Evolutionary conservation across 1,140 invertebrate species (phyloP).

Genomic region (Caenorhabditis briggsae): DNA sequence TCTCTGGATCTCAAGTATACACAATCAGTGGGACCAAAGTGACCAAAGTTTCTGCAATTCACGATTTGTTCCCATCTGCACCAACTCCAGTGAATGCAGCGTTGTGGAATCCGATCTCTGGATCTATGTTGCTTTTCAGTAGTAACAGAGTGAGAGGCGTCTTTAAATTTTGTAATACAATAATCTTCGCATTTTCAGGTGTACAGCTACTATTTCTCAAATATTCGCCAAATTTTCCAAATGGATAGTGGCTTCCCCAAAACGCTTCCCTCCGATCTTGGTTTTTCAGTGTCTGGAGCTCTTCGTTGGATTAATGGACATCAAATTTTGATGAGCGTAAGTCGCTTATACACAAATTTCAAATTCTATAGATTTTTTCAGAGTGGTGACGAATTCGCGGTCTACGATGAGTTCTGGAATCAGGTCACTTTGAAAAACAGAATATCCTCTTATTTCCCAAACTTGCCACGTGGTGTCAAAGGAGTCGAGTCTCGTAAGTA

Average conservation of each 20-base stretch:
- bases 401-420: constrained; percentile 68
- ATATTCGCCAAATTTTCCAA: constrained; percentile 60
- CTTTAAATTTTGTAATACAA: background rate
- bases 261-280: constrained; percentile 55
- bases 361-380: constrained; percentile 8
- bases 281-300: constrained; percentile 57
- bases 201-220: constrained; percentile 62
- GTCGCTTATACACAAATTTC: background rate
- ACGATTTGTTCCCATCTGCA: constrained; percentile 60
- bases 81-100: constrained; percentile 59
- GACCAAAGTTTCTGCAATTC: constrained; percentile 2
- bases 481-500: constrained; percentile 59
- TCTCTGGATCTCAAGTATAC: constrained; percentile 62
- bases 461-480: constrained; percentile 63
- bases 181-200: constrained; percentile 29
- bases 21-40: constrained; percentile 48
- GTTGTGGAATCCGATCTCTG: constrained; percentile 62
- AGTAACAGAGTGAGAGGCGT: constrained; percentile 17
- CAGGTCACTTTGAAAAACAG: constrained; percentile 62
- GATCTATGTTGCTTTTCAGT: constrained; percentile 61
- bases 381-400: constrained; percentile 62
- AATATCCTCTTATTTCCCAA: constrained; percentile 62
- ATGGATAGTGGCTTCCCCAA: constrained; percentile 64
- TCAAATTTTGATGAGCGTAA: constrained; percentile 62
- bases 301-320: constrained; percentile 65